These are phyloP conservation scores for Pachycephala philippinensis DNA, from an alignment of 2,113 vertebrate genomes.

Conservation along the genomic window DNA sequence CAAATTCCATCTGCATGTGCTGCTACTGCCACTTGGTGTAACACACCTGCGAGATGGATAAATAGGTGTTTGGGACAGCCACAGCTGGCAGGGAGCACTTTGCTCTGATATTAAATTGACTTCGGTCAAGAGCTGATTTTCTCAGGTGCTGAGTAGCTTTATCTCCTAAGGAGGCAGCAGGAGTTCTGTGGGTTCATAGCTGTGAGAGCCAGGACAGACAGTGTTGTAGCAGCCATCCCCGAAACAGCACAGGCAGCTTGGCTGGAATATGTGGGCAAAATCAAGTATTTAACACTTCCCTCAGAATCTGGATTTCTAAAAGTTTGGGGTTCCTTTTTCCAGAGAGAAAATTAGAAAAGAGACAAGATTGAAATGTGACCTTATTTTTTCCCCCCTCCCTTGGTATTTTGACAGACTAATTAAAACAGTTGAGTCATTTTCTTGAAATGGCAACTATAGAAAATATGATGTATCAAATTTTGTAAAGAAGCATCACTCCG, in stretches of 20 bases:
- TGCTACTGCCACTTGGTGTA: background rate
- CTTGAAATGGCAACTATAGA: background rate
- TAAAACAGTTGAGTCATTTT: conserved; percentile 26
- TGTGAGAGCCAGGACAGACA: background rate
- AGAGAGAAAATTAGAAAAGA: background rate
- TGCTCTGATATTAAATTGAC: background rate
- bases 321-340: background rate
- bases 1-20: background rate
- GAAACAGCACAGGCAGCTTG: background rate
- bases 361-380: background rate
- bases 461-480: background rate
- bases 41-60: background rate
- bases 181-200: background rate
- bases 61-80: background rate
- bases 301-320: background rate
- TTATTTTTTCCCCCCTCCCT: rapidly evolving
- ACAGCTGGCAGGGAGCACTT: background rate
- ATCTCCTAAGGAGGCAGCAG: background rate
- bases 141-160: background rate
- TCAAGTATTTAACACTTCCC: background rate
- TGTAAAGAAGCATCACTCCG: background rate
- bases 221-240: background rate
- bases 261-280: background rate
- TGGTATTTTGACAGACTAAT: conserved; percentile 25
- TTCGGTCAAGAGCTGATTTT: background rate